Conservation (phyloP, 1,140 invertebrate genomes). For the Pygmarrhopalites habei region DNA sequence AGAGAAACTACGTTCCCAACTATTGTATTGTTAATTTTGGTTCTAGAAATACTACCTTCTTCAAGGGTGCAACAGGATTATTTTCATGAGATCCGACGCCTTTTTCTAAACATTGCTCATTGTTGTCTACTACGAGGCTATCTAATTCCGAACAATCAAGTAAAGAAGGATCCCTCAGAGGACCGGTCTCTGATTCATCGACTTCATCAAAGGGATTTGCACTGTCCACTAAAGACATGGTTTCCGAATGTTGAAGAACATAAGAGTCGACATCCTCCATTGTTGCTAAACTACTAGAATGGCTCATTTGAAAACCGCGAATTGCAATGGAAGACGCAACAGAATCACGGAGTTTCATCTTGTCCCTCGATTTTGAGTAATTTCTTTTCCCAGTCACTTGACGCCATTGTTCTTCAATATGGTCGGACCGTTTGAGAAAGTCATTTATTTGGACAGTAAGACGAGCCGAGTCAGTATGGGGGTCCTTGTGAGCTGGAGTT, state of each 20-base stretch:
- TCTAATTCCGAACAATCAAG: slow-evolving; percentile 5
- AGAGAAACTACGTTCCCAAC: too few species aligned
- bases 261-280: slow-evolving; percentile 28
- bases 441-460: slow-evolving; percentile 66
- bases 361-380: background rate
- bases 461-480: slow-evolving; percentile 63
- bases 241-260: slow-evolving; percentile 20
- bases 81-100: too few species aligned
- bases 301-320: slow-evolving; percentile 28
- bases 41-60: too few species aligned
- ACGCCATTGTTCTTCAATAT: slow-evolving; percentile 76
- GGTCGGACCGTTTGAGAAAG: slow-evolving; percentile 71
- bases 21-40: too few species aligned
- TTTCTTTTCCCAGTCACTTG: slow-evolving; percentile 43
- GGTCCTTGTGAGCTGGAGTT: slow-evolving; percentile 62
- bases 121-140: too few species aligned
- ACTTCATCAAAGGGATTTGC: slow-evolving; percentile 29
- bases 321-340: slow-evolving; percentile 27
- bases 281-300: slow-evolving; percentile 29
- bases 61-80: too few species aligned
- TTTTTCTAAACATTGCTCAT: too few species aligned
- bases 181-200: background rate
- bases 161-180: too few species aligned
- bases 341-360: slow-evolving; percentile 1
- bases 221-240: slow-evolving; percentile 24